Conservation (phyloP, 2,888 invertebrate species). For the Drosophila niveifrons region DNA sequence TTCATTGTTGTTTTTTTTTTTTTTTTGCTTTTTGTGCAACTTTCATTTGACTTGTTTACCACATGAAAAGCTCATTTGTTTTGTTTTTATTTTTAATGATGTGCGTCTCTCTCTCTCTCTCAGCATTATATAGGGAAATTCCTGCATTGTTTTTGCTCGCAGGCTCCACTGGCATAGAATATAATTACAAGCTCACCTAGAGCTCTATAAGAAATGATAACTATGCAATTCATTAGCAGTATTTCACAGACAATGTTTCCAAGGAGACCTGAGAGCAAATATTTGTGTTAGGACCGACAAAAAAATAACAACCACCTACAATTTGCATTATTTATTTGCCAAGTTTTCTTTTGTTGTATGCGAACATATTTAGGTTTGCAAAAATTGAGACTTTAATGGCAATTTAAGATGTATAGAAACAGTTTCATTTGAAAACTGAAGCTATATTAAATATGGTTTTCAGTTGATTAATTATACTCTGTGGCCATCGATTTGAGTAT, state of each 20-base stretch:
- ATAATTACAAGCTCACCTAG: neutral
- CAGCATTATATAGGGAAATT: neutral
- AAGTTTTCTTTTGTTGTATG: neutral
- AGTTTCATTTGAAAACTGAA: neutral
- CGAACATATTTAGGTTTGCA: too few species aligned
- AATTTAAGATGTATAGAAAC: neutral
- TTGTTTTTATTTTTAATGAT: slow-evolving; percentile 18
- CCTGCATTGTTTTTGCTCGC: slow-evolving; percentile 1
- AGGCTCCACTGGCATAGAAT: too few species aligned
- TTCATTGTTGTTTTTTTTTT: slow-evolving; percentile 26
- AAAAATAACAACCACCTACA: neutral
- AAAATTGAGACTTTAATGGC: neutral
- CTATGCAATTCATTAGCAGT: neutral
- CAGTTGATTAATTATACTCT: slow-evolving; percentile 28
- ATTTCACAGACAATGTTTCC: neutral
- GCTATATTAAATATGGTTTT: slow-evolving; percentile 25
- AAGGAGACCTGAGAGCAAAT: neutral
- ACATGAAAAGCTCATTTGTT: slow-evolving; percentile 20
- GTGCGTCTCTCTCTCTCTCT: neutral
- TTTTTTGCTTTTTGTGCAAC: slow-evolving; percentile 16
- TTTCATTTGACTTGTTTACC: slow-evolving; percentile 37
- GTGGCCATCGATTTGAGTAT: neutral
- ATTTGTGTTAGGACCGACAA: neutral
- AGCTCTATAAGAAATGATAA: neutral
- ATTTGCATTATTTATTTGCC: neutral